Evolutionary conservation across 1,140 invertebrate species (phyloP).

Genomic region (Heliconius hewitsoni): DNA sequence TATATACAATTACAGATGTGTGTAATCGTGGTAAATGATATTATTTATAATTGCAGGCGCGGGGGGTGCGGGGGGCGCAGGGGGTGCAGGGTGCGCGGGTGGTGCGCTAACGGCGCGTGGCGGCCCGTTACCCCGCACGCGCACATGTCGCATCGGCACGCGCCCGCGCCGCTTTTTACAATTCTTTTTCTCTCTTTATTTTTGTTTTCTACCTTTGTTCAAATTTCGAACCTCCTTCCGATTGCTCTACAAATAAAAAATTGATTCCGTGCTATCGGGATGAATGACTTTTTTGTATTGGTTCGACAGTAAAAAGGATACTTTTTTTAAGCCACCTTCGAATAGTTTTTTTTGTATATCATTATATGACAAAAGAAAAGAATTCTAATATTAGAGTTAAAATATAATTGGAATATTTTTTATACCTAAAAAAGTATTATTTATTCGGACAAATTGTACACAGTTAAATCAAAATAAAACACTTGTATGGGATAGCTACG

Average conservation of each 20-base stretch:
- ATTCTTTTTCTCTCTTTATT: conserved; percentile 64
- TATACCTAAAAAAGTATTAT: background rate
- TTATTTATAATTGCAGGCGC: background rate
- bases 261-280: conserved; percentile 37
- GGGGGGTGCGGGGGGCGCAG: background rate
- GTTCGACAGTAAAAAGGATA: conserved; percentile 24
- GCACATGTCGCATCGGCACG: conserved; percentile 79
- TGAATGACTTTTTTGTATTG: conserved; percentile 41
- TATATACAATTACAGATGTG: too few relatives aligned
- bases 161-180: conserved; percentile 72
- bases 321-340: background rate
- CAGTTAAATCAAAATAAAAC: conserved; percentile 72
- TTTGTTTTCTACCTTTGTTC: conserved; percentile 73
- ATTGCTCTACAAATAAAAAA: conserved; percentile 51
- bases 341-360: background rate
- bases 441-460: conserved; percentile 5
- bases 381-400: background rate
- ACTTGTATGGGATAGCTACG: conserved; percentile 52
- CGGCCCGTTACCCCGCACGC: conserved; percentile 73
- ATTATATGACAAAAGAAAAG: background rate
- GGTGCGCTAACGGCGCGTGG: conserved; percentile 57
- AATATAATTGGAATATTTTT: background rate
- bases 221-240: conserved; percentile 45
- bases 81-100: conserved; percentile 33
- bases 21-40: too few relatives aligned